Percentiles rank a stretch among this genome's conserved stretches.
phyloP scores from a whole-genome alignment of 1,140 invertebrate species.

The Drosophila carrolli region DNA sequence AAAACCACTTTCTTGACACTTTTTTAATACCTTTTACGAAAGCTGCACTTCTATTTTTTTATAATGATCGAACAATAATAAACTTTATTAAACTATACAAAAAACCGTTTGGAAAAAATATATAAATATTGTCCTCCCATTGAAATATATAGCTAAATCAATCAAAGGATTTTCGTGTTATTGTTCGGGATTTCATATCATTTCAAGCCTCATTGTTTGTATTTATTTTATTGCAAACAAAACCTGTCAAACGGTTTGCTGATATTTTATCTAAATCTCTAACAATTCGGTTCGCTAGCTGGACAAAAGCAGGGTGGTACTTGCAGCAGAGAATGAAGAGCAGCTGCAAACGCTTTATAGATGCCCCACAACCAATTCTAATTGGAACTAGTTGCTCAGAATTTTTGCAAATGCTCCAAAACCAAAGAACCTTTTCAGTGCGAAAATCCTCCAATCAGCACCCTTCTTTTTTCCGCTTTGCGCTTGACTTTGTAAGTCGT shows the following conservation, averaged over 20 bases:
- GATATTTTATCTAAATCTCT: constrained; percentile 57
- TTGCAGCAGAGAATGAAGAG: not conserved
- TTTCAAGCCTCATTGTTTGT: not conserved
- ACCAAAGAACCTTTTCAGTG: not conserved
- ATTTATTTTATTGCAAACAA: constrained; percentile 20
- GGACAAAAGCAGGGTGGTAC: not conserved
- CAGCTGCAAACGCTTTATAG: constrained; percentile 9
- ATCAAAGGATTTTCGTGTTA: no score
- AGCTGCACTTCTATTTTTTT: no score
- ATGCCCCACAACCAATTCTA: constrained; percentile 1
- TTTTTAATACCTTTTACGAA: no score
- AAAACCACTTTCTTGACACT: not conserved
- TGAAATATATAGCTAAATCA: not conserved
- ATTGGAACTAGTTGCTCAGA: constrained; percentile 37
- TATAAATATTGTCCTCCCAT: no score
- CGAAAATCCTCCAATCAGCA: not conserved
- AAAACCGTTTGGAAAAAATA: no score
- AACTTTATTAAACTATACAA: no score
- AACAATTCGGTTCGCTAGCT: constrained; percentile 24
- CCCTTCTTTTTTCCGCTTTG: not conserved
- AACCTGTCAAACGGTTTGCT: constrained; percentile 53
- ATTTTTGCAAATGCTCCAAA: not conserved
- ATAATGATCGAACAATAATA: no score
- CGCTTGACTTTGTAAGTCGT: constrained; percentile 41
- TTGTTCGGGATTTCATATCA: not conserved